These are phyloP conservation scores for Drosophila helvetica DNA, from an alignment of 2,888 invertebrate species.

Conservation along the genomic window DNA sequence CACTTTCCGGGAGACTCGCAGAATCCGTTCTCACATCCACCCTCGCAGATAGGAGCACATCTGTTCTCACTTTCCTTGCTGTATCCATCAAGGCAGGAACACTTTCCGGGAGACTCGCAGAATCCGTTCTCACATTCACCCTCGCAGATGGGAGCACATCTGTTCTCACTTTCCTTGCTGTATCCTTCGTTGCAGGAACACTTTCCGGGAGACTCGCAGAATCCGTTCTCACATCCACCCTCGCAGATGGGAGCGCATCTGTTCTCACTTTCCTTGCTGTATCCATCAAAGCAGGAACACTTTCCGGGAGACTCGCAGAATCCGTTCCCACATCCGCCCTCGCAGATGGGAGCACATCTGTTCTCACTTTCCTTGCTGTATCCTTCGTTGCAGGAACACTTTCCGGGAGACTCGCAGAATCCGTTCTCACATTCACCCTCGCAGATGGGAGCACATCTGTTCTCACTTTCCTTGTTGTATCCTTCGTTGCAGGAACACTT, in stretches of 20 bases:
- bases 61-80: background rate
- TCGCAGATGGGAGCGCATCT: constrained; percentile 29
- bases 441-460: constrained; percentile 26
- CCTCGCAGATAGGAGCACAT: constrained; percentile 24
- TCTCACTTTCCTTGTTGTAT: background rate
- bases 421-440: constrained; percentile 21
- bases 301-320: constrained; percentile 16
- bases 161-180: background rate
- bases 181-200: constrained; percentile 37
- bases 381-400: constrained; percentile 28
- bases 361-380: background rate
- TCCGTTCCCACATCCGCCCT: constrained; percentile 29
- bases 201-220: constrained; percentile 22
- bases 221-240: constrained; percentile 28
- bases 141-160: constrained; percentile 27
- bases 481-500: constrained; percentile 43
- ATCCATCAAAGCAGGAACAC: constrained; percentile 37
- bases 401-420: constrained; percentile 27
- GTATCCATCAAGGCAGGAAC: constrained; percentile 33
- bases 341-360: constrained; percentile 30
- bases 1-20: constrained; percentile 27
- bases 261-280: background rate
- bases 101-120: constrained; percentile 26
- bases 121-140: constrained; percentile 36
- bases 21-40: constrained; percentile 32